These are phyloP conservation scores for Pinctada fucata DNA, from an alignment of 2,888 invertebrate genomes.

Conservation along the genomic window DNA sequence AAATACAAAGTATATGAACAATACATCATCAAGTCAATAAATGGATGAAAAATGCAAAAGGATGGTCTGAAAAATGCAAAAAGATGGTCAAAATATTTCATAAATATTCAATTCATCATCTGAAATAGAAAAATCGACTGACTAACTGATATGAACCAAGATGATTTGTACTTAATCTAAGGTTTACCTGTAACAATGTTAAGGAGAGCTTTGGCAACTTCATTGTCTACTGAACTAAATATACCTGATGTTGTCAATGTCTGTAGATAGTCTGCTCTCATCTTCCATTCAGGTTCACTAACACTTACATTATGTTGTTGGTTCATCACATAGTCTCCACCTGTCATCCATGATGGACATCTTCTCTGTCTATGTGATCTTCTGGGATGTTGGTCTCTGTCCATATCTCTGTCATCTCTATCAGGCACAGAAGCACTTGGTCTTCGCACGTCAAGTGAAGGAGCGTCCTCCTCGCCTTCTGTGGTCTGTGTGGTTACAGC, in stretches of 20 bases:
- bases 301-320: neutral
- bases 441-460: neutral
- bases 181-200: neutral
- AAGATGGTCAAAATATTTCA: too few relatives aligned
- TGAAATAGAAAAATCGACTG: too few relatives aligned
- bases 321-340: neutral
- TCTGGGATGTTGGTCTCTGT: too few relatives aligned
- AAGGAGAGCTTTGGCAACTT: neutral
- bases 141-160: too few relatives aligned
- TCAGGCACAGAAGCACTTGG: neutral
- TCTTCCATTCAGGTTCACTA: neutral
- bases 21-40: too few relatives aligned
- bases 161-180: neutral
- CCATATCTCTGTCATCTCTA: neutral
- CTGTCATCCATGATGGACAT: neutral
- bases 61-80: too few relatives aligned
- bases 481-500: neutral
- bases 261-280: neutral
- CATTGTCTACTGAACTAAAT: neutral
- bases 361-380: neutral
- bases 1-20: too few relatives aligned
- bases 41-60: too few relatives aligned
- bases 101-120: too few relatives aligned
- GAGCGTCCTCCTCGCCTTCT: neutral
- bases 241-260: neutral